Evolutionary conservation across 2,888 invertebrate species (phyloP), one percentile per base, ranked within the genome.

Genomic region (Drosophila macrospina): DNA sequence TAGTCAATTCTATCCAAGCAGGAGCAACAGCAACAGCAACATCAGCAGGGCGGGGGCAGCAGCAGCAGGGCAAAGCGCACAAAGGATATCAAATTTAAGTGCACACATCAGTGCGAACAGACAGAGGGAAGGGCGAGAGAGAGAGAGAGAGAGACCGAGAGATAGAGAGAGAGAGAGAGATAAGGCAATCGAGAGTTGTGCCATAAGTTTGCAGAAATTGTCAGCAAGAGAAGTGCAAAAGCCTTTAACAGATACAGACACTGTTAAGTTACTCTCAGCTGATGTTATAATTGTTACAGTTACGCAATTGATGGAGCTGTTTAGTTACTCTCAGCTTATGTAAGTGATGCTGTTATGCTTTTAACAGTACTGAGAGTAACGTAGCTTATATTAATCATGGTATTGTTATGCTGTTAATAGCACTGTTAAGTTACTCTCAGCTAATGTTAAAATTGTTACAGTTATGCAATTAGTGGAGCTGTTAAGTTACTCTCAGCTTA

Each of bases 1-100:
- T 69, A 74, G 78, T 80, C 80, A 80, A 80, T 76, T 66, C 77
- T 37, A 65, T 39, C 80, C 51, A 64, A 69, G 57, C 55, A 51
- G 44, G 57, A 69, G 59, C 67, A 62, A 37, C 59, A 39, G 47
- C 41, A 68, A 44, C 64, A 60, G 44, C 52, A 37, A 20, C 5
- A 42, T 32, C 30, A 34, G 41, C 15, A 10, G 15, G 42, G 4
- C n/a, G 20, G 20, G 15, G 16, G 11, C n/a, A n/a, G n/a, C n/a
- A n/a, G n/a, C n/a, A 32, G 36, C 54, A 47, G 55, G 39, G 60
- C 52, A 59, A 45, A 37, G 44, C 47, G 57, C 80, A 85, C 85
- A 85, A 88, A 88, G 84, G 84, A 85, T 85, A 85, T 88, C 84
- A 85, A 85, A 84, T 85, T 80, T 86, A 88, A 85, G 88, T 80